Conservation (phyloP, 2,113 vertebrate genomes). For the Orthochromis indermauri region DNA sequence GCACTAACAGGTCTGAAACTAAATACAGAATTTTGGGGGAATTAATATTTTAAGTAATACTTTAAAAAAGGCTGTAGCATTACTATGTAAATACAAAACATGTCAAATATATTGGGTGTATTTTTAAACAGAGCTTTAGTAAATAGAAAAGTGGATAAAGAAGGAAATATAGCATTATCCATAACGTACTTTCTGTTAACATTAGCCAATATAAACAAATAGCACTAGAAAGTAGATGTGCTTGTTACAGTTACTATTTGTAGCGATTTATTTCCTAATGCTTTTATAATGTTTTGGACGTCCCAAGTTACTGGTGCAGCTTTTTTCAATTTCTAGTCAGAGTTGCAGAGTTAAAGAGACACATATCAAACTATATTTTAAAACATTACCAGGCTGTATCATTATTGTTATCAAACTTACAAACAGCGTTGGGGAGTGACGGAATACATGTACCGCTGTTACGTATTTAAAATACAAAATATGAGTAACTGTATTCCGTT, state of each 20-base stretch:
- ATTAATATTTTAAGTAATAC: background rate
- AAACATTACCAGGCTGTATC: background rate
- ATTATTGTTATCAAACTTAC: background rate
- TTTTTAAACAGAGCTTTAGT: background rate
- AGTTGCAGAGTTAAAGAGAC: background rate
- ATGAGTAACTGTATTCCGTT: background rate
- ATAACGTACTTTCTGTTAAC: background rate
- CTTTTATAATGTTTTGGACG: background rate
- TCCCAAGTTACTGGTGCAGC: background rate
- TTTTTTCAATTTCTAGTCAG: background rate
- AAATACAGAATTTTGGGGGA: background rate
- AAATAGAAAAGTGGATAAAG: background rate
- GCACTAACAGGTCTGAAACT: background rate
- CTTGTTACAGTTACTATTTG: background rate
- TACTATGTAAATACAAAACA: background rate
- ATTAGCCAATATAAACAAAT: background rate
- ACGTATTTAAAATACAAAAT: background rate
- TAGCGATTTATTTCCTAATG: background rate
- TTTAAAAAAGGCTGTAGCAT: background rate
- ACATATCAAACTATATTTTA: background rate
- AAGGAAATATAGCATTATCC: background rate
- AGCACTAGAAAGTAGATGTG: background rate
- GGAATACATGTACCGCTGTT: rapidly evolving
- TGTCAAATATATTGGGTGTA: background rate
- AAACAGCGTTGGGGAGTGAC: background rate